These are phyloP conservation scores for Drosophila nr. medialis DNA, from an alignment of 2,888 invertebrate species.

Conservation along the genomic window DNA sequence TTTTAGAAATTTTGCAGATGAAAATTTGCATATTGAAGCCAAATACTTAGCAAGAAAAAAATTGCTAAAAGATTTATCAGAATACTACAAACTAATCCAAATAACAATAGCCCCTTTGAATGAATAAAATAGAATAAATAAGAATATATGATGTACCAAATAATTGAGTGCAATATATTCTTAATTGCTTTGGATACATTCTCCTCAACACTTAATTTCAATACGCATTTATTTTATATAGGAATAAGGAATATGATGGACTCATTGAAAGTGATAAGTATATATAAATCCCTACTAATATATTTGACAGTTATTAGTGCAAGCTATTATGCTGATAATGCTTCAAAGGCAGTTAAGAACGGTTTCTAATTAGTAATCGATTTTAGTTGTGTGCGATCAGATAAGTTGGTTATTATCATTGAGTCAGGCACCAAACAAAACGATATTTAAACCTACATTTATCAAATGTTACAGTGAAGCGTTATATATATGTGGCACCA, in stretches of 20 bases:
- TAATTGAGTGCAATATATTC: not conserved
- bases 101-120: not conserved
- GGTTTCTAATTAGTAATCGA: slow-evolving; percentile 1
- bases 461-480: slow-evolving; percentile 39
- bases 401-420: slow-evolving; percentile 21
- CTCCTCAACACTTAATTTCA: not conserved
- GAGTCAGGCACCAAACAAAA: not conserved
- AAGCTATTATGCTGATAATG: not conserved
- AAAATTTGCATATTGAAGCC: slow-evolving; percentile 45
- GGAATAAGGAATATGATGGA: no score
- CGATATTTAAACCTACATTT: slow-evolving; percentile 30
- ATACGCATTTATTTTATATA: not conserved
- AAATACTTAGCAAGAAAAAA: slow-evolving; percentile 14
- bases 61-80: not conserved
- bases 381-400: slow-evolving; percentile 33
- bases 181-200: no score
- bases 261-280: not conserved
- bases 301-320: not conserved
- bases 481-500: slow-evolving; percentile 28
- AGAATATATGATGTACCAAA: not conserved
- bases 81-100: slow-evolving; percentile 1
- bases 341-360: not conserved
- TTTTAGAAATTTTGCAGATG: slow-evolving; percentile 22
- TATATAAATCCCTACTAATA: not conserved
- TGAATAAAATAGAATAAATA: not conserved